Base-by-base conservation (phyloP, 2,797 vertebrate genomes). In the Pseudochaenichthys georgianus region DNA sequence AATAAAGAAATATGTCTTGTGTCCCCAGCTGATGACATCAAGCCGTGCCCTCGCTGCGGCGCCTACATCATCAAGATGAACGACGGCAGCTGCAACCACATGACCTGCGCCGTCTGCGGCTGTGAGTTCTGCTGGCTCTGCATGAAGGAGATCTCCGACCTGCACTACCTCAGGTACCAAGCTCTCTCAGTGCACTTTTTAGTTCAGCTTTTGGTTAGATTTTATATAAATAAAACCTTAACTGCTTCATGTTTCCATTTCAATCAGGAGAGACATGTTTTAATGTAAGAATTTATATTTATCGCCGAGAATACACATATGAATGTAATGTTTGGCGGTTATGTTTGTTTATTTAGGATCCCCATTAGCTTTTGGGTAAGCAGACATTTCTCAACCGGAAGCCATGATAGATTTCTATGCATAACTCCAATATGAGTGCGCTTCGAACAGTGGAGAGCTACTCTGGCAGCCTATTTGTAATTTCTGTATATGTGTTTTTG, bases 41-140 rank as follows among this genome's bases (percentile, higher is more conserved):
- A 99, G 93, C 97, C 98, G 0, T 99, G 98, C 58, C 98, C 98
- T 0, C 96, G 98, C 68, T 99, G 98, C 61, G 97, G 97, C 13
- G 98, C 98, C 4, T 99, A 98, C 89, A 99, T 99, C 94, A 99
- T 99, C 95, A 99, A 99, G 95, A 99, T 99, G 98, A 99, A 99
- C 51, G 98, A 99, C 0, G 98, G 98, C 45, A 99, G 98, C 95
- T 99, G 98, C 75, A 99, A 99, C 90, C 98, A 99, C 94, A 99
- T 99, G 98, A 99, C 98, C 68, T 99, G 98, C 0, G 97, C 98
- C 0, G 98, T 99, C 65, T 99, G 98, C 1, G 98, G 98, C 93
- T 99, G 97, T 21, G 98, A 99, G 93, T 99, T 99, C 95, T 99
- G 98, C 93, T 99, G 98, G 98, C 96, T 99, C 58, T 99, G 98